A percentile compares a stretch with the other conserved stretches of the same genome.
These are phyloP conservation scores for Drosophila incognita DNA, from an alignment of 2,888 invertebrate species.

Conservation along the genomic window DNA sequence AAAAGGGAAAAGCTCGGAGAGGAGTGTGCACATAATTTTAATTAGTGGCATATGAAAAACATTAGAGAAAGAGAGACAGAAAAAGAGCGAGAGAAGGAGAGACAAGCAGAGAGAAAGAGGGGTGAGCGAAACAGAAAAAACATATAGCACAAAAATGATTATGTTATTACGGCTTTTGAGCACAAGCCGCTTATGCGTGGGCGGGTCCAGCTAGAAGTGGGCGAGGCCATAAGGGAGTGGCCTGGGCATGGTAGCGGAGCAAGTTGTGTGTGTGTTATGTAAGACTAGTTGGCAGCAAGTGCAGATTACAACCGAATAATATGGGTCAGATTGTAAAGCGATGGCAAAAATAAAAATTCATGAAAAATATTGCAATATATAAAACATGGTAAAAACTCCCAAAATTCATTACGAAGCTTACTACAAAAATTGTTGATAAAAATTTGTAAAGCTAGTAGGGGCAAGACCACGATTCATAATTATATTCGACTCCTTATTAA, in stretches of 20 bases:
- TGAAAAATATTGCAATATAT: background rate
- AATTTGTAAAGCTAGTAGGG: background rate
- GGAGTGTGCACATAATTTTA: constrained; percentile 61
- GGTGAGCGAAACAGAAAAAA: constrained; percentile 29
- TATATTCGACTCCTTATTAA: too few species aligned
- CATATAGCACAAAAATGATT: constrained; percentile 53
- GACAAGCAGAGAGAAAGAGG: background rate
- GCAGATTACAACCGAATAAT: constrained; percentile 12
- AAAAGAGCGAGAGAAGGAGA: constrained; percentile 5
- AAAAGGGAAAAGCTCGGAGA: constrained; percentile 10
- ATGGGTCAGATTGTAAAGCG: constrained; percentile 17
- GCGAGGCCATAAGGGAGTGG: constrained; percentile 14
- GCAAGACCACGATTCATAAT: too few species aligned
- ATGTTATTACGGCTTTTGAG: constrained; percentile 75
- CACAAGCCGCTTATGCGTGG: constrained; percentile 62
- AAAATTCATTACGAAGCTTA: background rate
- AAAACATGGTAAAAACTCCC: background rate
- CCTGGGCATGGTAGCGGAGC: constrained; percentile 8
- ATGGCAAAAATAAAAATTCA: background rate
- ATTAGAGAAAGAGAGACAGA: constrained; percentile 15
- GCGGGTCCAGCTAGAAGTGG: constrained; percentile 30
- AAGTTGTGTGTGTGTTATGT: constrained; percentile 2
- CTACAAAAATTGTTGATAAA: background rate
- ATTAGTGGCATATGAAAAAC: constrained; percentile 71
- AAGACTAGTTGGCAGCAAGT: constrained; percentile 21